Percentiles rank a stretch among this genome's conserved stretches.
Evolutionary conservation across 2,113 vertebrate genomes (phyloP).

Genomic region (Felis chaus): DNA sequence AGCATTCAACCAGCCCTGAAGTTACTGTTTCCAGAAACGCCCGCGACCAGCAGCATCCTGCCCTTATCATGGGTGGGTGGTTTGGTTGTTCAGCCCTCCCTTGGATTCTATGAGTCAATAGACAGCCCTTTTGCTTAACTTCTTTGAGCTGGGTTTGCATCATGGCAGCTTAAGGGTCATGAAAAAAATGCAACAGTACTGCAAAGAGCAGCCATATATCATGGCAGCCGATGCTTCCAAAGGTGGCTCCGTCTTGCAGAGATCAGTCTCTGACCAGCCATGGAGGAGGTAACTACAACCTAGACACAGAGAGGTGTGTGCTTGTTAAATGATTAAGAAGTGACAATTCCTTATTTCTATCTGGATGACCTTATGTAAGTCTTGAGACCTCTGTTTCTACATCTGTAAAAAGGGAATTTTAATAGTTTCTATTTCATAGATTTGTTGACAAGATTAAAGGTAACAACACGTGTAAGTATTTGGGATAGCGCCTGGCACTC

Average conservation of each 20-base stretch:
- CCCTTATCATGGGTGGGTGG: accelerated
- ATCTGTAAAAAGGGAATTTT: background rate
- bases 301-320: background rate
- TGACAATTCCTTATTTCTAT: background rate
- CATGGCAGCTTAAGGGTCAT: background rate
- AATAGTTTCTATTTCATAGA: background rate
- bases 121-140: background rate
- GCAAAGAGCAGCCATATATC: background rate
- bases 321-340: background rate
- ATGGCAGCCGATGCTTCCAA: background rate
- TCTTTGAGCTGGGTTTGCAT: background rate
- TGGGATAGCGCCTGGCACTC: background rate
- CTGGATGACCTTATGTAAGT: background rate
- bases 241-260: background rate
- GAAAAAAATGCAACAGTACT: background rate
- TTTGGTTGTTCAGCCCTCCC: background rate
- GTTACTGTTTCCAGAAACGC: background rate
- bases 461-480: background rate
- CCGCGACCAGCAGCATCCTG: background rate
- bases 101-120: background rate
- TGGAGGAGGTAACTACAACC: background rate
- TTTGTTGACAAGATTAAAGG: background rate
- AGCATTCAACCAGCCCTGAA: background rate
- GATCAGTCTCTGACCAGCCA: too few relatives aligned
- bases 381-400: background rate